Evolutionary conservation across 1,140 invertebrate genomes (phyloP), one percentile per base, ranked within the genome.

Genomic region (Calosoma granatense): DNA sequence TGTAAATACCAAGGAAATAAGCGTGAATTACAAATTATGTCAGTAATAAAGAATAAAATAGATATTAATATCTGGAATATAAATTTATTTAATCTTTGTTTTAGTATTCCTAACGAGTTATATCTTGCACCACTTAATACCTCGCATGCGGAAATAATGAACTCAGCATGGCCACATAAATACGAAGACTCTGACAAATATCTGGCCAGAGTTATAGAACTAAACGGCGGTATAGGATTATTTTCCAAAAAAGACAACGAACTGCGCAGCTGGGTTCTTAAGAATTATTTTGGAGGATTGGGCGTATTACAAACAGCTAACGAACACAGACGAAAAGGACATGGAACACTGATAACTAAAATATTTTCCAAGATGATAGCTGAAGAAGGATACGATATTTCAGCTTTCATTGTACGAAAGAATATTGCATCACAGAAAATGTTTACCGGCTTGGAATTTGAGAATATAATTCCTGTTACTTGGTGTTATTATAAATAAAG

Each of bases 261-360:
- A 51, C 55, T 69, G 14, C 61, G 63, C 15, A 56, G 61, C 19
- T 70, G 69, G 69, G 63, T 67, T 11, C 39, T 70, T 14, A 68
- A 64, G 58, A 68, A 70, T 55, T 60, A 65, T 47, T 58, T 65
- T 20, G 73, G 73, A 6, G 65, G 61, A n/a, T 23, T 74, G 36
- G 73, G 70, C 0, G 62, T 72, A 0, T 54, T 74, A 12, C 71
- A 75, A 58, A 70, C 71, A 1, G 60, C 60, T 2, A 56, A 61
- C 2, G 56, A 64, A 1, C 59, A 73, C 20, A 63, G 67, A 21
- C 60, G 70, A 23, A 67, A 63, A 1, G 72, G 72, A n/a, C 69
- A 73, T 23, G 73, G 68, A 21, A 64, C 56, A 19, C 22, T 73
- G 11, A 65, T 74, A 11, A 62, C 67, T 2, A 61, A 61, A 54